Evolutionary conservation across 35 echinoderm and acorn worm species (phyloP).

Genomic region (Apostichopus japonicus): DNA sequence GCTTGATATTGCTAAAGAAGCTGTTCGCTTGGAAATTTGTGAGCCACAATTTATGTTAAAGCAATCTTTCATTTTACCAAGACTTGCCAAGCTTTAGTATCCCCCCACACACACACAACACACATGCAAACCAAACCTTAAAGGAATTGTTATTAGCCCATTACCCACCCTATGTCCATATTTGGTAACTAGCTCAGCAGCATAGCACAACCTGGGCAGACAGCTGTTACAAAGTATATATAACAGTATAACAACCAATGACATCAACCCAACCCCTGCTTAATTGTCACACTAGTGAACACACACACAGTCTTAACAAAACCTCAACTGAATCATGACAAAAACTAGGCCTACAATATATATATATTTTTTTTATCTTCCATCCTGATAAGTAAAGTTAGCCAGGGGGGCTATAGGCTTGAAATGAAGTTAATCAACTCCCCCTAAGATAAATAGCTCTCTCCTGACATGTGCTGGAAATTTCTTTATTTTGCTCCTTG

Average conservation of each 20-base stretch:
- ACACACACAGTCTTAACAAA: background rate
- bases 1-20: too few species aligned
- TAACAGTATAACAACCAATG: background rate
- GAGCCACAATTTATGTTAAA: too few species aligned
- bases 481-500: background rate
- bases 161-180: conserved; percentile 2
- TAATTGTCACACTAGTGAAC: background rate
- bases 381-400: background rate
- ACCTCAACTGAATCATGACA: conserved; percentile 9
- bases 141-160: background rate
- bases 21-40: too few species aligned
- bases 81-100: too few species aligned
- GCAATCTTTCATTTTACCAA: too few species aligned
- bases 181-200: background rate
- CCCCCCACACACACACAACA: too few species aligned
- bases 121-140: too few species aligned
- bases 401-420: background rate
- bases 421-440: conserved; percentile 34
- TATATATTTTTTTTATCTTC: background rate
- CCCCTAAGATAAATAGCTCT: conserved; percentile 7
- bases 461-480: background rate
- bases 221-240: background rate
- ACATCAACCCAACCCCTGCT: background rate
- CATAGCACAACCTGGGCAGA: background rate
- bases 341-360: background rate